Evolutionary conservation across 2,888 invertebrate species (phyloP), one percentile per base, ranked within the genome.

Genomic region (Rotaria magnacalcarata): DNA sequence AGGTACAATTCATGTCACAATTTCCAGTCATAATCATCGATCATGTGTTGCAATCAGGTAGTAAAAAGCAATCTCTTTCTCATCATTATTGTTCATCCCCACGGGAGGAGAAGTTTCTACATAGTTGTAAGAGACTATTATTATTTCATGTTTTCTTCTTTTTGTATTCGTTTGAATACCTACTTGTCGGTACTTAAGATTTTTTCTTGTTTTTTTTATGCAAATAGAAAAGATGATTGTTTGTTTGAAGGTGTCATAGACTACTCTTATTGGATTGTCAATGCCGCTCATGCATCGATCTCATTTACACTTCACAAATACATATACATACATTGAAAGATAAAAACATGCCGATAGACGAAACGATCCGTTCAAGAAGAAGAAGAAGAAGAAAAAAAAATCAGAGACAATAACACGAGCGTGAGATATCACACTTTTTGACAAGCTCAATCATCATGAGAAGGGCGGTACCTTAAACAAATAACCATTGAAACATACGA

Each of bases 371-470:
- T 67, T 67, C 67, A 67, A 67, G 67, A 34, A 67, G 34, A 67
- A 60, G 60, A 54, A 52, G 52, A 52, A 52, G 52, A 58, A 58
- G 58, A n/a, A 34, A 50, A 52, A 54, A 54, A 67, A 67, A 67
- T 67, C 67, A 67, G 67, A 67, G 67, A 67, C 67, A 67, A 67
- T 34, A 67, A 67, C 67, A 67, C 67, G 67, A 67, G 67, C 67
- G 34, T 67, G 67, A 67, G 34, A 67, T 67, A 34, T 67, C 67
- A 67, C 67, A 67, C 67, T 67, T 67, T 52, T 67, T 67, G 67
- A 67, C 67, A 67, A 67, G 67, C 67, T 67, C 67, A 67, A 67
- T 67, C 67, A 67, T 67, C 67, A 67, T 67, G 67, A 67, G 67
- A 67, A 67, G 67, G 67, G 67, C 67, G 67, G 67, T 67, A 67